Percentiles rank a stretch among this genome's conserved stretches.
These are phyloP conservation scores for Eunapius fragilis DNA, from an alignment of 37 sponge, comb jelly and placozoan genomes.

Conservation along the genomic window DNA sequence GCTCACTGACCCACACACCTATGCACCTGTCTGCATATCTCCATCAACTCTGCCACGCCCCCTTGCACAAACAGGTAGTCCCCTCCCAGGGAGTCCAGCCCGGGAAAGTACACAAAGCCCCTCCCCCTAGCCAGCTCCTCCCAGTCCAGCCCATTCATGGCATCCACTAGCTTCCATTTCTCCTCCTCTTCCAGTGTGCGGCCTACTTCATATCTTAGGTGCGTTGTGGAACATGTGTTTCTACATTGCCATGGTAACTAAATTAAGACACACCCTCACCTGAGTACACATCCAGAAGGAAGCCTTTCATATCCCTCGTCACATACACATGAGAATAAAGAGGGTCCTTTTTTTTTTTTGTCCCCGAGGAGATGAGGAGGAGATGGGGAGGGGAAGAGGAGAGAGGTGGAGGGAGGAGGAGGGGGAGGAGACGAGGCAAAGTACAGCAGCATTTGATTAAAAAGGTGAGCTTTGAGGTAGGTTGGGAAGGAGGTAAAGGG, in stretches of 20 bases:
- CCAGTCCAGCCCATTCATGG: constrained; percentile 52
- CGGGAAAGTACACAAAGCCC: constrained; percentile 50
- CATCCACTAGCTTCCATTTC: constrained; percentile 24
- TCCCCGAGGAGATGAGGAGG: background rate
- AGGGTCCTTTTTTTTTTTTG: too few species aligned
- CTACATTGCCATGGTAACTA: background rate
- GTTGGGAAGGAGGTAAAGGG: background rate
- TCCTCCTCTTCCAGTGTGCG: background rate
- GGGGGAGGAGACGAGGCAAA: background rate
- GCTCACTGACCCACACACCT: constrained; percentile 42
- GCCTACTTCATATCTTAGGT: constrained; percentile 44
- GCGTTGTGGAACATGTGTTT: background rate
- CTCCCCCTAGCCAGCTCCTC: background rate
- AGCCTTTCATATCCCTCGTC: constrained; percentile 11
- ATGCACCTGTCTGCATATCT: constrained; percentile 26
- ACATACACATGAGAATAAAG: constrained; percentile 18
- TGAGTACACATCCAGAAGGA: constrained; percentile 31
- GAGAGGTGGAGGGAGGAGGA: background rate
- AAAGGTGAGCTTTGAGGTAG: too few species aligned
- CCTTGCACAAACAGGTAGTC: constrained; percentile 46
- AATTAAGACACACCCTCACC: background rate
- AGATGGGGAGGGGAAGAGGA: background rate
- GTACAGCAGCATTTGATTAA: background rate
- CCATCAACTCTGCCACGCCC: constrained; percentile 23
- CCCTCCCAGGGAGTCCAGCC: constrained; percentile 63